phyloP scores from a whole-genome alignment of 1,140 invertebrate genomes.

The Gyrodactylus bullatarudis region DNA sequence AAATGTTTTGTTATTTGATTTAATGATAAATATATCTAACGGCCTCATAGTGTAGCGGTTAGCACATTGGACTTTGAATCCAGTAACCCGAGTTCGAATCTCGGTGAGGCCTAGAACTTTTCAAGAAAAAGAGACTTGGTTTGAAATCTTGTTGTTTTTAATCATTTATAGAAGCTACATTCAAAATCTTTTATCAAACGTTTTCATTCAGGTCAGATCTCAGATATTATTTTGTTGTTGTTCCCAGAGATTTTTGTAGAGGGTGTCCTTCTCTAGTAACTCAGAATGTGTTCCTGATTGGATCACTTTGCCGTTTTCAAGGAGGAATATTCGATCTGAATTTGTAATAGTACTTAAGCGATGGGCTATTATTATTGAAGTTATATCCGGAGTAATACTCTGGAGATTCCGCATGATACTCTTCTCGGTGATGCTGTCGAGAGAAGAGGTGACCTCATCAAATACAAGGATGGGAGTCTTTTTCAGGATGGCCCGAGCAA shows the following conservation, averaged over 20 bases:
- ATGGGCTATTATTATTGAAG: constrained; percentile 16
- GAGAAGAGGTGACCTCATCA: constrained; percentile 84
- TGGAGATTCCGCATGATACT: neutral
- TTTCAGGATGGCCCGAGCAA: constrained; percentile 78
- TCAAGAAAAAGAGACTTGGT: too few species aligned
- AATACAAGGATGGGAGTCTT: constrained; percentile 71
- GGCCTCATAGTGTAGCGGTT: too few species aligned
- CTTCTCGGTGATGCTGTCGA: constrained; percentile 82
- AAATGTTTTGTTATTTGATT: too few species aligned
- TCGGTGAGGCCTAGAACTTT: too few species aligned
- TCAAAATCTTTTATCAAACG: too few species aligned
- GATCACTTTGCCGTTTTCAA: constrained; percentile 13
- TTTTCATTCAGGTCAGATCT: too few species aligned
- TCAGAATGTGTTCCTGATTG: constrained; percentile 14
- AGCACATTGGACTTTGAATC: too few species aligned
- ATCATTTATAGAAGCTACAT: too few species aligned
- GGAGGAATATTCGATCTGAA: constrained; percentile 14
- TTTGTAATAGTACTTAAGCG: constrained; percentile 17
- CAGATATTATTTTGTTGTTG: neutral
- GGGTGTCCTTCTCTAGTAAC: constrained; percentile 13
- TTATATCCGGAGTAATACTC: neutral
- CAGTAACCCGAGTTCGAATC: too few species aligned
- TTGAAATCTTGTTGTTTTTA: too few species aligned
- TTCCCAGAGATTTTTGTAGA: constrained; percentile 11
- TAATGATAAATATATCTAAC: too few species aligned